Base-by-base conservation (phyloP, 2,888 invertebrate species). In the Leucozona laternaria region DNA sequence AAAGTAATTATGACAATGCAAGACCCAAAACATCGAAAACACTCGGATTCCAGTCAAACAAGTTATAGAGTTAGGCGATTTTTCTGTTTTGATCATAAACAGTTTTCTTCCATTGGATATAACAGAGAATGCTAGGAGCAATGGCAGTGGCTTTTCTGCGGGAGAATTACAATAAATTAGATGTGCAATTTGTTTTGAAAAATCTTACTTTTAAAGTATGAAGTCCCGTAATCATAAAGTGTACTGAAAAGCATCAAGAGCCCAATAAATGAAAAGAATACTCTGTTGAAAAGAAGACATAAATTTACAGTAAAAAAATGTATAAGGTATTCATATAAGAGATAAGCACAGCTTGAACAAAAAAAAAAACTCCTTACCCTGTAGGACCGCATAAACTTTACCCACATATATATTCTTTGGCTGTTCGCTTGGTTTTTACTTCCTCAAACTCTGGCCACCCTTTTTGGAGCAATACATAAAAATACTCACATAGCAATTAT, bases 11-110 rank as follows among this genome's bases (percentile, higher is more conserved):
- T 82, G 78, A 11, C 72, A 77, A 22, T 50, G 20, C 0, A 82
- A 0, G 11, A 85, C 37, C 86, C 85, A 88, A 34, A 25, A 48
- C 53, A 72, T 82, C 1, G 82, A 82, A n/a, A 82, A 10, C 3
- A 64, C 80, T 72, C 88, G 70, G 43, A 53, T 73, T 20, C 73
- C 55, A 31, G 11, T 11, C 15, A 68, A 40, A 37, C 71, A 82
- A 7, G 31, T 50, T 4, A 82, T 82, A 5, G 78, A 37, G 4
- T 78, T 72, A 4, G 50, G 40, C 11, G 78, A 72, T 31, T n/a
- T 58, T 17, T 13, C 22, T 0, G 43, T 58, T 1, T 82, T 72
- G 22, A 82, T 82, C 25, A 25, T 55, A 22, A 86, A 86, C 1
- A 86, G 5, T 17, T 78, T 75, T 17, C 28, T 53, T 43, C 68